Conservation (phyloP, 2,113 vertebrate species). For the Mormyrus iriodes region DNA sequence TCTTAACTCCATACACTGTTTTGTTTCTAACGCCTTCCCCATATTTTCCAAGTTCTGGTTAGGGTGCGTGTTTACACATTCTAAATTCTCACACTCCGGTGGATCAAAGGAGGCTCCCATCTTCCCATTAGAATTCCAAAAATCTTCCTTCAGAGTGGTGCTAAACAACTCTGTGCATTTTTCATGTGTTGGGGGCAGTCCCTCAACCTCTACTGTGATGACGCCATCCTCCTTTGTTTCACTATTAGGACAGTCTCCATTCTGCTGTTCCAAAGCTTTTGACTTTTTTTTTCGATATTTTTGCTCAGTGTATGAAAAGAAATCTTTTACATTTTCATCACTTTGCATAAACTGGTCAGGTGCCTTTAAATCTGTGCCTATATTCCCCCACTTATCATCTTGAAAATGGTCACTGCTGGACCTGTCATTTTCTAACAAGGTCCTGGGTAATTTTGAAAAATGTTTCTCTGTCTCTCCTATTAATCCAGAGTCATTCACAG, state of each 20-base stretch:
- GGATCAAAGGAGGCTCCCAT: constrained; percentile 44
- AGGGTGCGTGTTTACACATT: constrained; percentile 18
- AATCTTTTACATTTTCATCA: neutral
- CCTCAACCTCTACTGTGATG: constrained; percentile 16
- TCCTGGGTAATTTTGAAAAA: neutral
- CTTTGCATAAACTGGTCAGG: neutral
- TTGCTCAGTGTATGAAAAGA: neutral
- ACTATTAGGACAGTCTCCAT: neutral
- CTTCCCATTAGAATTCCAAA: constrained; percentile 47
- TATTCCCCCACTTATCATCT: constrained; percentile 31
- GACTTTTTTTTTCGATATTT: neutral
- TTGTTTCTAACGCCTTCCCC: constrained; percentile 26
- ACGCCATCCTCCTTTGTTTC: constrained; percentile 5
- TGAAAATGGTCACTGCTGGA: constrained; percentile 25
- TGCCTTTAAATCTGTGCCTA: constrained; percentile 20
- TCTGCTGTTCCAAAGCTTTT: neutral
- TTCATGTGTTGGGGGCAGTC: constrained; percentile 28
- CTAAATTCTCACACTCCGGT: constrained; percentile 20
- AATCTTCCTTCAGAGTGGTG: constrained; percentile 39
- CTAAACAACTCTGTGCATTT: constrained; percentile 37
- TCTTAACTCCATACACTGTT: constrained; percentile 34
- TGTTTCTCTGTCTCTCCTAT: neutral
- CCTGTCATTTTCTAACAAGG: neutral
- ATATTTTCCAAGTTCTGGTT: constrained; percentile 37
- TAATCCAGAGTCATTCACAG: constrained; percentile 24